A percentile compares a stretch with the other conserved stretches of the same genome.
Conservation (phyloP, 1,140 invertebrate species). For the Papilio polytes region DNA sequence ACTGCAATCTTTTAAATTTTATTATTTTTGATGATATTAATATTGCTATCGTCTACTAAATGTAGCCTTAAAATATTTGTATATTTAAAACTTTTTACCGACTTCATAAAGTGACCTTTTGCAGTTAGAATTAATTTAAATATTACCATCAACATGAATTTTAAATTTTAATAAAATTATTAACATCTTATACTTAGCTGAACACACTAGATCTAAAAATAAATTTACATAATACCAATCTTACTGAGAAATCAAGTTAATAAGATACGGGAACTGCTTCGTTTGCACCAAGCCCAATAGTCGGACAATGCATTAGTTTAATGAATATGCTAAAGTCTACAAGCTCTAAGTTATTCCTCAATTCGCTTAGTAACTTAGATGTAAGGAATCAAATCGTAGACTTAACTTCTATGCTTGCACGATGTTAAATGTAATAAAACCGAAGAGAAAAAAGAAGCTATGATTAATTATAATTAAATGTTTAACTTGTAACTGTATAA, state of each 20-base stretch:
- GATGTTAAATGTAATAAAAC: background rate
- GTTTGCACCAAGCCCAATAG: slow-evolving; percentile 79
- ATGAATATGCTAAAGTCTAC: slow-evolving; percentile 74
- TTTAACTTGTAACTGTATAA: too few species aligned
- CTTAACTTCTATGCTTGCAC: slow-evolving; percentile 32
- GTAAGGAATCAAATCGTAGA: slow-evolving; percentile 71
- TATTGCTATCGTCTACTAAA: too few species aligned
- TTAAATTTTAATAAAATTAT: too few species aligned
- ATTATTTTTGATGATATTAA: background rate
- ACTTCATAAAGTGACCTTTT: too few species aligned
- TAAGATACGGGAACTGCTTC: slow-evolving; percentile 70
- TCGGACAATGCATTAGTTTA: slow-evolving; percentile 81
- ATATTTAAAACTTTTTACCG: too few species aligned
- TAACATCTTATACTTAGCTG: background rate
- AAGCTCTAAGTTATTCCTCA: slow-evolving; percentile 76
- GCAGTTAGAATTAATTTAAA: too few species aligned
- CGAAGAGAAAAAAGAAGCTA: too few species aligned
- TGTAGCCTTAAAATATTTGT: too few species aligned
- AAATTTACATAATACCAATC: background rate
- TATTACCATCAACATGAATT: too few species aligned
- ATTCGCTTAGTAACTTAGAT: slow-evolving; percentile 75
- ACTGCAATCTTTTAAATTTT: background rate
- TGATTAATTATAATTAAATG: too few species aligned
- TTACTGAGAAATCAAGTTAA: slow-evolving; percentile 62
- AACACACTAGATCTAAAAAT: background rate